Conservation (phyloP, 1,140 invertebrate genomes). For the Cherax quadricarinatus region DNA sequence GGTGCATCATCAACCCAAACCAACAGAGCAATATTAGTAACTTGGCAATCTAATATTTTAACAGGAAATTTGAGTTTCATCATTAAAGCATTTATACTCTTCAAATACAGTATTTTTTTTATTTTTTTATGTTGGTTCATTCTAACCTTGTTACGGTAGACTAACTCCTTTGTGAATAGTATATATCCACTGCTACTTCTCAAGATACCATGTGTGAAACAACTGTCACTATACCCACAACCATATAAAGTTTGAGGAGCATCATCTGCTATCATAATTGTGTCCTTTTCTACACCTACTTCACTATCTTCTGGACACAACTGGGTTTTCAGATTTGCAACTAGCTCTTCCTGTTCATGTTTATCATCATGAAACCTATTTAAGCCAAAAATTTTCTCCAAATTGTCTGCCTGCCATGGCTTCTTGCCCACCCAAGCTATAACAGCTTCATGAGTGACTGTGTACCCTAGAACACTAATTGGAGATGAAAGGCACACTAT, state of each 20-base stretch:
- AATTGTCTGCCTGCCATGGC: not conserved
- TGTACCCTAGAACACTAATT: not conserved
- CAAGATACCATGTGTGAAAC: not conserved
- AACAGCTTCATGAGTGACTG: not conserved
- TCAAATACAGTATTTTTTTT: not conserved
- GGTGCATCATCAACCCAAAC: not conserved
- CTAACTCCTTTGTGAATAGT: not conserved
- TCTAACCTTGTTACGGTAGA: not conserved
- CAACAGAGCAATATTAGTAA: slow-evolving; percentile 8
- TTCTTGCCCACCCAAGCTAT: not conserved
- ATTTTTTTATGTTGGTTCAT: not conserved
- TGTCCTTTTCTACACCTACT: not conserved
- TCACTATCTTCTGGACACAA: not conserved
- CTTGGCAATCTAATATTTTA: not conserved
- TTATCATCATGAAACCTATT: not conserved
- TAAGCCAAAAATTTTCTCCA: no score
- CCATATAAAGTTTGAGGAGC: not conserved
- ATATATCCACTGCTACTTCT: slow-evolving; percentile 1
- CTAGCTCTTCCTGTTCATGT: not conserved
- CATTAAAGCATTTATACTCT: not conserved
- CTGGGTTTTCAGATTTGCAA: not conserved
- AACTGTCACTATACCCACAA: not conserved
- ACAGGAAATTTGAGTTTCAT: not conserved
- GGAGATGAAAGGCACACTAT: not conserved
- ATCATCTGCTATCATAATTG: not conserved